Evolutionary conservation across 2,888 invertebrate species (phyloP).

Genomic region (Abrostola triplasia): DNA sequence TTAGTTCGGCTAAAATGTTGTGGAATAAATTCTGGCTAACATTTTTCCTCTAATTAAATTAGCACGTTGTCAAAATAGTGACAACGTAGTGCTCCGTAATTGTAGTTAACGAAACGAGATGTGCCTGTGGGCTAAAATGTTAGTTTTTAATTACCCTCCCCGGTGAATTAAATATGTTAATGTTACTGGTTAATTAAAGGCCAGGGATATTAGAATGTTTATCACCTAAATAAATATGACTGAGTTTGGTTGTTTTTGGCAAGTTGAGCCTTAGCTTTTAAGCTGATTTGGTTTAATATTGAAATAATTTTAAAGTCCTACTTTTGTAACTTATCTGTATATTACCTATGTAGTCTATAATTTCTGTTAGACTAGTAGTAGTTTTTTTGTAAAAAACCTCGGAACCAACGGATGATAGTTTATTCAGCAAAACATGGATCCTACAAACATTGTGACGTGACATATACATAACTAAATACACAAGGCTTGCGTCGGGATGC

Average conservation of each 20-base stretch:
- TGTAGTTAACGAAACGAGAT: slow-evolving; percentile 23
- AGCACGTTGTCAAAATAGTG: slow-evolving; percentile 21
- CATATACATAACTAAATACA: neutral
- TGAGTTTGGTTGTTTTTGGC: neutral
- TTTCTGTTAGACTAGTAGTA: too few relatives aligned
- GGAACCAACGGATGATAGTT: neutral
- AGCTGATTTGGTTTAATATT: neutral
- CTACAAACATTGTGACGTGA: neutral
- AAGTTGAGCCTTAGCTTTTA: neutral
- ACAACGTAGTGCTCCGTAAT: slow-evolving; percentile 10
- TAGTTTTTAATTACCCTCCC: neutral
- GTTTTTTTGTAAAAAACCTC: too few relatives aligned
- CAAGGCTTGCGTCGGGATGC: slow-evolving; percentile 3
- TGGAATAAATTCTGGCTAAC: neutral
- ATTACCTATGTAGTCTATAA: too few relatives aligned
- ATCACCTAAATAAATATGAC: slow-evolving; percentile 2
- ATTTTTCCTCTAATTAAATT: slow-evolving; percentile 22
- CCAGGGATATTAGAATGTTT: neutral
- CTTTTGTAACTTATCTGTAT: too few relatives aligned
- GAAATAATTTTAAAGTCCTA: too few relatives aligned
- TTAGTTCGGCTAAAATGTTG: slow-evolving; percentile 6
- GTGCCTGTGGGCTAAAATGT: slow-evolving; percentile 1
- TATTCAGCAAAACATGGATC: neutral
- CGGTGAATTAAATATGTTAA: neutral
- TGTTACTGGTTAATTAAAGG: slow-evolving; percentile 2